Evolutionary conservation across 1,140 invertebrate genomes (phyloP).

Genomic region (Drosophila orena): DNA sequence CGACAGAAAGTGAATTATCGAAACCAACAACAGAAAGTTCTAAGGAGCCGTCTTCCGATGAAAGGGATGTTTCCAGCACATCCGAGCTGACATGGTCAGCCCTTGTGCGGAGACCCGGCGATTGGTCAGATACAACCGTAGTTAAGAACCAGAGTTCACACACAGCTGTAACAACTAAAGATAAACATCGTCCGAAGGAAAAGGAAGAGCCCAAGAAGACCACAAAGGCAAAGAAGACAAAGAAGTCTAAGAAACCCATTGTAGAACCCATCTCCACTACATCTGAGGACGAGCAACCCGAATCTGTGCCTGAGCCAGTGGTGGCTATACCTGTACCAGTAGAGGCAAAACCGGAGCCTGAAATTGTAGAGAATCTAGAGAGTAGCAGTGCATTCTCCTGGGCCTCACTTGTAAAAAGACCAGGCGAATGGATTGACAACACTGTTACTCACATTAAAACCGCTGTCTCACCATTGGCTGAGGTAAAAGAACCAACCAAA

Average conservation of each 20-base stretch:
- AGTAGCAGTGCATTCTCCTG: conserved; percentile 59
- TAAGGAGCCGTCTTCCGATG: conserved; percentile 68
- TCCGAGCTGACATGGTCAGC: conserved; percentile 75
- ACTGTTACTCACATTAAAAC: conserved; percentile 62
- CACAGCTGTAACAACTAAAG: conserved; percentile 1
- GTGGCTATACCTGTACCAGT: not conserved
- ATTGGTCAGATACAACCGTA: conserved; percentile 67
- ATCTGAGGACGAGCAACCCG: conserved; percentile 63
- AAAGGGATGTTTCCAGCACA: conserved; percentile 42
- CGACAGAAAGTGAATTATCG: conserved; percentile 38
- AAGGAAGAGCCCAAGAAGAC: conserved; percentile 50
- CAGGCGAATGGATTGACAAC: conserved; percentile 80
- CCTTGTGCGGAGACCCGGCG: conserved; percentile 70
- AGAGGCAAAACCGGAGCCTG: not conserved
- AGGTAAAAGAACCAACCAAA: conserved; percentile 26
- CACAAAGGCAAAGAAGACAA: conserved; percentile 63
- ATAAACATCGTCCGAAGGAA: conserved; percentile 41
- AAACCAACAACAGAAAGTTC: conserved; percentile 61
- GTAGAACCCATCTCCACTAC: conserved; percentile 61
- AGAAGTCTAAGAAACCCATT: conserved; percentile 59
- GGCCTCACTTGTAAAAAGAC: conserved; percentile 77
- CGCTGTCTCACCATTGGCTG: conserved; percentile 33
- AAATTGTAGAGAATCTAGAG: conserved; percentile 11
- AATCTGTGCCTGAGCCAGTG: not conserved
- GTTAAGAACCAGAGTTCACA: conserved; percentile 43